phyloP scores from a whole-genome alignment of 2,113 vertebrate species.

The Marmota monax region DNA sequence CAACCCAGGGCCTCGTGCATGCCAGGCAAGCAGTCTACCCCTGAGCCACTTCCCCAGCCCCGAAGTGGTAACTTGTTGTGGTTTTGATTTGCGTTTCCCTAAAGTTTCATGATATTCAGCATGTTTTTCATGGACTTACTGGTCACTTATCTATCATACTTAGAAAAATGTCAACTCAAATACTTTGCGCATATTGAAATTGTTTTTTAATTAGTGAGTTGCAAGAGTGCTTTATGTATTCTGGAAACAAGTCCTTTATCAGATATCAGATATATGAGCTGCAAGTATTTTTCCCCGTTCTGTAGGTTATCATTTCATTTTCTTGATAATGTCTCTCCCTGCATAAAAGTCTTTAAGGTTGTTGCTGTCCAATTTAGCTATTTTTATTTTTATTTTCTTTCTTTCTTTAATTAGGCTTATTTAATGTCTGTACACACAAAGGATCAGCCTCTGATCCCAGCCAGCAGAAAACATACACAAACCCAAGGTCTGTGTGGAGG shows the following conservation, averaged over 20 bases:
- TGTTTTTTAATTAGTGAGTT: background rate
- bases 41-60: no score
- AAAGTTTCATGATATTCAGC: background rate
- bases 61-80: background rate
- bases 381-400: slow-evolving; percentile 64
- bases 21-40: no score
- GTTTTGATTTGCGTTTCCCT: background rate
- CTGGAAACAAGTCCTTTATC: background rate
- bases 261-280: background rate
- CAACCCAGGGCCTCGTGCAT: no score
- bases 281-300: background rate
- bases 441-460: slow-evolving; percentile 85
- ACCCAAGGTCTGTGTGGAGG: slow-evolving; percentile 82
- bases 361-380: background rate
- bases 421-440: slow-evolving; percentile 91
- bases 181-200: slow-evolving; percentile 27
- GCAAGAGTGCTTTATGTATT: background rate
- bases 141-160: background rate
- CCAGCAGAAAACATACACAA: slow-evolving; percentile 89
- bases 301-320: background rate
- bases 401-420: slow-evolving; percentile 87
- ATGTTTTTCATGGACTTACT: background rate
- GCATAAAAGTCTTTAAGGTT: background rate
- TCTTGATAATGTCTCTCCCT: background rate
- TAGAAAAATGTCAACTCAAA: background rate